Conservation (phyloP, 2,888 invertebrate species). For the Andrena trimmerana region DNA sequence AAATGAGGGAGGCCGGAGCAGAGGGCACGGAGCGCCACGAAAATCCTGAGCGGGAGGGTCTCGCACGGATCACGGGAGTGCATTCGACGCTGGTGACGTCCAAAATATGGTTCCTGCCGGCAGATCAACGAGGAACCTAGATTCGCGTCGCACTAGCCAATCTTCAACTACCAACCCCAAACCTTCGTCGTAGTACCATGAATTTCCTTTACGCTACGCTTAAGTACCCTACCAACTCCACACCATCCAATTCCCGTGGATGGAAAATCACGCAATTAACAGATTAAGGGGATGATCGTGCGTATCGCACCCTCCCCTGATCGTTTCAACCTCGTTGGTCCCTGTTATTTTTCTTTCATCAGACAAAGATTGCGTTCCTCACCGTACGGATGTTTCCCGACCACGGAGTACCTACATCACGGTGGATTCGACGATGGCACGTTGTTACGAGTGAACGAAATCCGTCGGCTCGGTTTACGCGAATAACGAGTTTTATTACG, state of each 20-base stretch:
- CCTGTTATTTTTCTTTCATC: conserved; percentile 63
- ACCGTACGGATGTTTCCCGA: not conserved
- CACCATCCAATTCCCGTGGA: conserved; percentile 24
- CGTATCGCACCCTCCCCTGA: conserved; percentile 32
- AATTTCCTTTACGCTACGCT: conserved; percentile 17
- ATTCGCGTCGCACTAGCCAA: not conserved
- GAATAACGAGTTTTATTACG: conserved; percentile 4
- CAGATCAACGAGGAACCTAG: not conserved
- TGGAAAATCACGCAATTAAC: conserved; percentile 76
- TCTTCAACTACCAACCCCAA: not conserved
- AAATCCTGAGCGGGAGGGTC: not conserved
- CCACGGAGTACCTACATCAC: not conserved
- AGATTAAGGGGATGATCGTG: conserved; percentile 65
- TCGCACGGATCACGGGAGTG: not conserved
- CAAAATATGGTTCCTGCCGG: not conserved
- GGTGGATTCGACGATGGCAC: not conserved
- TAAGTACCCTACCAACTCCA: conserved; percentile 1
- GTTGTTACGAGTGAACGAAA: conserved; percentile 9
- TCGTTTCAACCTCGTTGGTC: not conserved
- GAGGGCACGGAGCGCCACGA: conserved; percentile 11
- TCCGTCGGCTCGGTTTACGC: not conserved
- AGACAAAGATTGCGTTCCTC: conserved; percentile 10
- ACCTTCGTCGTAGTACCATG: not conserved
- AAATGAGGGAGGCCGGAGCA: conserved; percentile 60
- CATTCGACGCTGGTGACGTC: not conserved